phyloP scores from a whole-genome alignment of 2,113 vertebrate genomes.

The Shinisaurus crocodilurus region DNA sequence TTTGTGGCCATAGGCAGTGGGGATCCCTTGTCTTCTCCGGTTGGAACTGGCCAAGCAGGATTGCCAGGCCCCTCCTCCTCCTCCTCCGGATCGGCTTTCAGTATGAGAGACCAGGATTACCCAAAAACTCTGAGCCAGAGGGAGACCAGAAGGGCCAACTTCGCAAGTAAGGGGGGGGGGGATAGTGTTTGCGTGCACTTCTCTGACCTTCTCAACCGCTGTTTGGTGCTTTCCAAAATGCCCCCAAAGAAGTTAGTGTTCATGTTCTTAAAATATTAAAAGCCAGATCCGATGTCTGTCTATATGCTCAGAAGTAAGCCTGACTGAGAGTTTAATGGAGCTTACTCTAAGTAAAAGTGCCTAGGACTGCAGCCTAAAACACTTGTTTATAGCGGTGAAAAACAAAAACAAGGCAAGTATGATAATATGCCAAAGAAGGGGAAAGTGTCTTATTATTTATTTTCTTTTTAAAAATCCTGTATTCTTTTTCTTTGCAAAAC shows the following conservation, averaged over 20 bases:
- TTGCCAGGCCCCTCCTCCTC: not conserved
- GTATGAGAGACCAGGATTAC: slow-evolving; percentile 6
- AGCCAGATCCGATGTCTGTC: not conserved
- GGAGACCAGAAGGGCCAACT: not conserved
- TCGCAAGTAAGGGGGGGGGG: not conserved
- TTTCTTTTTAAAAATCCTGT: too few species aligned
- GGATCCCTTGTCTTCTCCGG: slow-evolving; percentile 40
- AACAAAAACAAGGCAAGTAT: not conserved
- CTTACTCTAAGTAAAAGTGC: not conserved
- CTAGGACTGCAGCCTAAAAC: not conserved
- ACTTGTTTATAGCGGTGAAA: not conserved
- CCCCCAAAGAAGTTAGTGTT: not conserved
- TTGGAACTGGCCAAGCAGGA: slow-evolving; percentile 33
- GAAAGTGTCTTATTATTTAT: not conserved
- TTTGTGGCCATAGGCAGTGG: slow-evolving; percentile 32
- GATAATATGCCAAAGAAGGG: not conserved
- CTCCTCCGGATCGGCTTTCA: not conserved
- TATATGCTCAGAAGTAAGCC: not conserved
- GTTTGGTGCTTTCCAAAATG: not conserved
- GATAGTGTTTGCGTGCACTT: not conserved
- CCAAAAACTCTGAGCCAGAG: not conserved
- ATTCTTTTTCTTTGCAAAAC: not conserved
- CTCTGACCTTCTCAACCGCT: not conserved
- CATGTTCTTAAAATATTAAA: not conserved
- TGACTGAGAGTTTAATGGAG: not conserved